Base-by-base conservation (phyloP, 2,113 vertebrate species). In the Loxodonta africana region DNA sequence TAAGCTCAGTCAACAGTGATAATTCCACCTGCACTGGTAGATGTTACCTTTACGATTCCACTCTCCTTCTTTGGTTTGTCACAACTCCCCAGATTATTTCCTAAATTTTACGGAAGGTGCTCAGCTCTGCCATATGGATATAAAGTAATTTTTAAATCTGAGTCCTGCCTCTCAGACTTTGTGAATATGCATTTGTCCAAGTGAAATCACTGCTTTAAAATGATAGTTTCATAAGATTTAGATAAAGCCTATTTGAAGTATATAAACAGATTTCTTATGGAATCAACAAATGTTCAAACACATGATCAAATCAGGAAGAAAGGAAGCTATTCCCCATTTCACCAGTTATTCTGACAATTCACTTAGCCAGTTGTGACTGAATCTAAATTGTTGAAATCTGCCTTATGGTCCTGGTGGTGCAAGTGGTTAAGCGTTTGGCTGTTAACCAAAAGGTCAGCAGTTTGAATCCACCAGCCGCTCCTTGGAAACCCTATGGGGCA, bases 141-240 rank as follows among this genome's bases (percentile, higher is more conserved):
- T 33, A 94, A 96, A 98, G 94, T 96, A 95, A 92, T 97, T 96
- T 89, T 92, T 96, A 97, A 97, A 84, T 93, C 69, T 69, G 26
- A 51, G 15, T 84, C 84, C 80, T 98, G 57, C 53, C 97, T 94
- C 97, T 98, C 95, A 88, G 76, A 1, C 94, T 97, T 67, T 97
- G 83, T 94, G 96, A 98, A 95, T 97, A 8, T 57, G 69, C 33
- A 76, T 96, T 96, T 96, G 69, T 93, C 96, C 92, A 41, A 71
- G 28, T 95, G 97, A 88, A 94, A 81, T 30, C 30, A 89, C 94
- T 76, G 83, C 95, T 96, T 96, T 93, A 96, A 98, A 98, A 95
- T 25, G 6, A 95, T 25, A 8, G 94, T 90, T 96, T 93, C 80
- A 88, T 84, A 88, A 97, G 97, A 97, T 97, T 86, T 97, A 92